These are phyloP conservation scores for Rhopilema esculentum DNA, from an alignment of 30 jellyfish, hydroid and myxozoan genomes.

Conservation along the genomic window DNA sequence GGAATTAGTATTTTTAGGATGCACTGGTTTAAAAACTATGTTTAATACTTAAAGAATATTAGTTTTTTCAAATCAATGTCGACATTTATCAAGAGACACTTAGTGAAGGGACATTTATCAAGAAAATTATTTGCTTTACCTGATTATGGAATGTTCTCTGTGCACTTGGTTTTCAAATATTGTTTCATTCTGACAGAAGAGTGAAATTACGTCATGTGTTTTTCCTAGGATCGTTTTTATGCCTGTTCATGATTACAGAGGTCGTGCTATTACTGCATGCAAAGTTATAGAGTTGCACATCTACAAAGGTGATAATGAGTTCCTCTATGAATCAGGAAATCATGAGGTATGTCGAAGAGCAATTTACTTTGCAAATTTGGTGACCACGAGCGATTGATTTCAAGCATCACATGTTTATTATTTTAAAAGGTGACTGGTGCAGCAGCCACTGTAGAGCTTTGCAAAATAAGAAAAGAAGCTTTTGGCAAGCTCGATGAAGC, in stretches of 20 bases:
- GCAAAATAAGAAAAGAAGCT: too few relatives aligned
- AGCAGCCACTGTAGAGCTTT: too few relatives aligned
- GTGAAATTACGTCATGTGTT: conserved; percentile 3
- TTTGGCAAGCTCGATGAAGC: too few relatives aligned
- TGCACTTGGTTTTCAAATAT: neutral
- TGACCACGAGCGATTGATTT: neutral
- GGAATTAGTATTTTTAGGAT: too few relatives aligned
- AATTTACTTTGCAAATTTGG: neutral
- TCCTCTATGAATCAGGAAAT: conserved; percentile 77
- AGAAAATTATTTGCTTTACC: too few relatives aligned
- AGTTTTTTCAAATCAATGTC: too few relatives aligned
- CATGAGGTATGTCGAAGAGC: conserved; percentile 66
- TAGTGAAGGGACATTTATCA: too few relatives aligned
- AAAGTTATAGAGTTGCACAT: conserved; percentile 76
- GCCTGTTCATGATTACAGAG: conserved; percentile 55
- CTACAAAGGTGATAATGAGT: conserved; percentile 64
- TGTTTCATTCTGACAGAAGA: neutral
- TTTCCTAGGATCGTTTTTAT: conserved; percentile 56
- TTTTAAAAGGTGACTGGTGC: too few relatives aligned
- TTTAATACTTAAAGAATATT: too few relatives aligned
- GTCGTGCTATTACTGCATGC: neutral
- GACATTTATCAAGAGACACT: too few relatives aligned
- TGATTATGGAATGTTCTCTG: neutral
- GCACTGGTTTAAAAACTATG: too few relatives aligned
- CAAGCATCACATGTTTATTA: too few relatives aligned